A percentile compares a stretch with the other conserved stretches of the same genome.
These are phyloP conservation scores for Pogonophryne albipinna DNA, from an alignment of 2,797 vertebrate genomes.

Conservation along the genomic window DNA sequence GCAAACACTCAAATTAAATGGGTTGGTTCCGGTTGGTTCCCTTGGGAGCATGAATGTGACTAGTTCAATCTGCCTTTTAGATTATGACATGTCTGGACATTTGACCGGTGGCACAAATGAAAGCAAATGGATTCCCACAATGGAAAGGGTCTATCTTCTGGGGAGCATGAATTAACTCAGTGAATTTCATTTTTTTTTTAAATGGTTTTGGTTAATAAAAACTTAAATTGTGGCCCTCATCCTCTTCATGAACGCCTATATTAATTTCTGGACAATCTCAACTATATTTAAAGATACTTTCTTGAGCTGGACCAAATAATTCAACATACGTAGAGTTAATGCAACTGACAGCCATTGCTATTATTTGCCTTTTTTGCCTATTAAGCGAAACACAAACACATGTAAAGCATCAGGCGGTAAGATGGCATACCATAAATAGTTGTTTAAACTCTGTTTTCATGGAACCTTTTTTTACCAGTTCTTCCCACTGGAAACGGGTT, in stretches of 20 bases:
- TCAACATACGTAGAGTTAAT: neutral
- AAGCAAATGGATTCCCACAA: conserved; percentile 1
- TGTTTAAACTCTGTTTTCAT: conserved; percentile 65
- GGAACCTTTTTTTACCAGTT: conserved; percentile 63
- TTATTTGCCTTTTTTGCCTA: too few relatives aligned
- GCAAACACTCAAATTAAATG: too few relatives aligned
- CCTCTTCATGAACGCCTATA: neutral
- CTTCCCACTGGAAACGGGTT: conserved; percentile 27
- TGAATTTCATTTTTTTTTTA: neutral
- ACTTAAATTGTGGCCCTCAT: neutral
- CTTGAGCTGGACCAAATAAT: neutral
- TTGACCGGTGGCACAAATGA: conserved; percentile 1
- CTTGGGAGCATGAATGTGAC: neutral
- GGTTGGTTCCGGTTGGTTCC: neutral
- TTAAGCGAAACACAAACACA: neutral
- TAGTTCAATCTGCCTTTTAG: neutral
- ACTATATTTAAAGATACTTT: neutral
- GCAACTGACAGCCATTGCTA: neutral
- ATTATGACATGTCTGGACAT: conserved; percentile 4
- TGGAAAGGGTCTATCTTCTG: too few relatives aligned
- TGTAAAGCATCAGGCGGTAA: neutral
- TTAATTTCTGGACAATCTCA: neutral
- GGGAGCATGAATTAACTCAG: neutral
- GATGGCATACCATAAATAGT: conserved; percentile 39
- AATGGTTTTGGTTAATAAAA: too few relatives aligned